Percentiles rank a stretch among this genome's conserved stretches.
Conservation (phyloP, 2,113 vertebrate species). For the Scortum barcoo region DNA sequence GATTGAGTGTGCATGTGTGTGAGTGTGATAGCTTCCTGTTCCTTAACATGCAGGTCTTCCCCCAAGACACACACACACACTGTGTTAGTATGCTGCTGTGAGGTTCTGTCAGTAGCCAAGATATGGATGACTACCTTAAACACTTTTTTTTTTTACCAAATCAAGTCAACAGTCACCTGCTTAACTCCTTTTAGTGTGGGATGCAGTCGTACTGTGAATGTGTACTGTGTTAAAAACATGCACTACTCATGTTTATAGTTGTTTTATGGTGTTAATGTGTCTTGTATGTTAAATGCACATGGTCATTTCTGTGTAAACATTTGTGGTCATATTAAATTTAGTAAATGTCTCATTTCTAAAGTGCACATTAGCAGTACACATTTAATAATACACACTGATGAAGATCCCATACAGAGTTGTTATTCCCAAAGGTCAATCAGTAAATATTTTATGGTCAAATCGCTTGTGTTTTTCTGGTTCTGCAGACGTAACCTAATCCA, state of each 20-base stretch:
- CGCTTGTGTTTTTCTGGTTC: too few species aligned
- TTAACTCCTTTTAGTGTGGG: neutral
- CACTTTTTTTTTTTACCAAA: neutral
- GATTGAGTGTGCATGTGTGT: constrained; percentile 22
- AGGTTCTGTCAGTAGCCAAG: neutral
- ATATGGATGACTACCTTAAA: neutral
- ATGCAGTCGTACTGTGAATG: neutral
- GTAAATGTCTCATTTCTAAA: neutral
- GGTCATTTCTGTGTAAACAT: too few species aligned
- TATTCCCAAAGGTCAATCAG: neutral
- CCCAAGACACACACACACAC: constrained; percentile 24
- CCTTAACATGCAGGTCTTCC: constrained; percentile 31
- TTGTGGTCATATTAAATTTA: neutral
- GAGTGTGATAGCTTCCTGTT: constrained; percentile 24
- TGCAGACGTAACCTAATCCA: neutral
- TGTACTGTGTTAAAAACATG: neutral
- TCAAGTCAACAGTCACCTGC: neutral
- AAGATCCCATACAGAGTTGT: neutral
- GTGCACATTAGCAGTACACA: neutral
- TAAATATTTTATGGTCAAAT: neutral
- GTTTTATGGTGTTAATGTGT: neutral
- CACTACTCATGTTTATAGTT: neutral
- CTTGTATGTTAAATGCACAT: neutral
- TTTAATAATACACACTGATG: too few species aligned
- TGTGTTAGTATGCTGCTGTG: neutral